Conservation (phyloP, 92 coral and sea anemone genomes). For the Micromussa lordhowensis region DNA sequence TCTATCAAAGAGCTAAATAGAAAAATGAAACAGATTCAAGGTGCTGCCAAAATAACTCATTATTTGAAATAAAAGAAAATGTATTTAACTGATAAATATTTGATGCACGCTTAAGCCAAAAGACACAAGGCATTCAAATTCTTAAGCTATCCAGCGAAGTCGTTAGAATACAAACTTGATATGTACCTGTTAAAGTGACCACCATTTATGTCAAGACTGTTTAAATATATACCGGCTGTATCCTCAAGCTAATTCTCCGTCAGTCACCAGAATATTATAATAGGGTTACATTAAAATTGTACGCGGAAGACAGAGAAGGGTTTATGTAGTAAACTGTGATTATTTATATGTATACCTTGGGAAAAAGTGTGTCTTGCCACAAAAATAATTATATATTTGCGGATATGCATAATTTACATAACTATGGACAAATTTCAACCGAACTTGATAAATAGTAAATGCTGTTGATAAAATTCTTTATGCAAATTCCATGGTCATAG, state of each 20-base stretch:
- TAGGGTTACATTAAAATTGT: no score
- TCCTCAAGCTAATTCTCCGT: not conserved
- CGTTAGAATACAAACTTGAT: no score
- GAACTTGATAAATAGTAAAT: not conserved
- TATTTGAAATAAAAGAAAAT: not conserved
- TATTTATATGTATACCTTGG: no score
- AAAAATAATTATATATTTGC: no score
- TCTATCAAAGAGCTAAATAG: no score
- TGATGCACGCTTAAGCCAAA: not conserved
- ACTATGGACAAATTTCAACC: not conserved
- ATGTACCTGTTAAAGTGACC: not conserved
- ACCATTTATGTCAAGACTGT: not conserved
- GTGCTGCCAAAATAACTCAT: no score
- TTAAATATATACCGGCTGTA: not conserved
- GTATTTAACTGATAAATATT: not conserved
- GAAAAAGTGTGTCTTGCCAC: no score
- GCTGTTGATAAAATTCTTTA: not conserved
- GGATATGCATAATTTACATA: not conserved
- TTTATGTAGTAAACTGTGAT: no score
- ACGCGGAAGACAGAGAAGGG: no score
- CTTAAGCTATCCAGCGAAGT: not conserved
- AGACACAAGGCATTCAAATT: not conserved
- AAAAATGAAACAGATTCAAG: no score
- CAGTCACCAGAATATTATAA: not conserved
- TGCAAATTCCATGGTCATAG: conserved; percentile 2